Percentiles rank a stretch among this genome's conserved stretches.
Evolutionary conservation across 2,888 invertebrate genomes (phyloP).

Genomic region (Pollenia labialis): DNA sequence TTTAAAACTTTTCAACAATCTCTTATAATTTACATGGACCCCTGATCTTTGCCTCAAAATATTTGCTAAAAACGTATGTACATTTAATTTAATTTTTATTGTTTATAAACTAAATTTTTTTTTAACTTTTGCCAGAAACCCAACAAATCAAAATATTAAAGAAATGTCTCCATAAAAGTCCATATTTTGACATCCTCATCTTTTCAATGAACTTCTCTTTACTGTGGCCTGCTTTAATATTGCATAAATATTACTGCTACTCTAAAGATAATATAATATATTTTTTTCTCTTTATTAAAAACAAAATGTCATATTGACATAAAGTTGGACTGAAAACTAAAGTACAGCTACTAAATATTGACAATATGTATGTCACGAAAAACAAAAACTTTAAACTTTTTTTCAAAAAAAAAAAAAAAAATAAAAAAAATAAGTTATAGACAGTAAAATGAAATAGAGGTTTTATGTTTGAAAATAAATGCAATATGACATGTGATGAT

Average conservation of each 20-base stretch:
- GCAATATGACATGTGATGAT: conserved; percentile 62
- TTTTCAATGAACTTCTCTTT: conserved; percentile 34
- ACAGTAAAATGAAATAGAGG: conserved; percentile 64
- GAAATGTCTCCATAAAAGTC: conserved; percentile 56
- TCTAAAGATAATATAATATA: conserved; percentile 3
- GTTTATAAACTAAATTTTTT: conserved; percentile 1
- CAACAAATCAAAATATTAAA: background rate
- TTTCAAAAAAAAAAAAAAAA: too few species aligned
- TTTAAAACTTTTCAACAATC: too few species aligned
- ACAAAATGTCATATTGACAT: conserved; percentile 63
- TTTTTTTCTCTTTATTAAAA: conserved; percentile 13
- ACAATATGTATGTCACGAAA: conserved; percentile 44
- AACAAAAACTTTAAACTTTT: too few species aligned
- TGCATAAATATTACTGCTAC: background rate
- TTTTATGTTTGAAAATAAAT: conserved; percentile 65
- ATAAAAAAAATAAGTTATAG: conserved; percentile 64
- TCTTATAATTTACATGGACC: too few species aligned
- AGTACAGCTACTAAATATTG: conserved; percentile 55
- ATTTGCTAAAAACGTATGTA: background rate
- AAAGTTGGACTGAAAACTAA: conserved; percentile 14
- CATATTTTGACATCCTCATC: conserved; percentile 63
- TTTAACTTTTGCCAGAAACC: background rate
- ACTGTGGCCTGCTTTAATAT: background rate
- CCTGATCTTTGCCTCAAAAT: background rate
- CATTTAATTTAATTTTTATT: background rate